Evolutionary conservation across 1,140 invertebrate species (phyloP).

Genomic region (Melitaea cinxia): DNA sequence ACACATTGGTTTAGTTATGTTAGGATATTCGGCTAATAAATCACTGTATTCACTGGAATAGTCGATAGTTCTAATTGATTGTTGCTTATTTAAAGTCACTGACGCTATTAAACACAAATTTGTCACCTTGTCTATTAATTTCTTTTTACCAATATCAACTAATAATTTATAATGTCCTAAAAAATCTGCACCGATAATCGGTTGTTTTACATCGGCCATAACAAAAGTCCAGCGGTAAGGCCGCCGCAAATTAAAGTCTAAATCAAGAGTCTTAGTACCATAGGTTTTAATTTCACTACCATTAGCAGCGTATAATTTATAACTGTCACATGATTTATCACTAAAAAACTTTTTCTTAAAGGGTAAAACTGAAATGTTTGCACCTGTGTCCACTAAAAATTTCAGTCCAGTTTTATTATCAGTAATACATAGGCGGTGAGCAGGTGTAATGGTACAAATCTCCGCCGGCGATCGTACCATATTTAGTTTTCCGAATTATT

Average conservation of each 20-base stretch:
- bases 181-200: no score
- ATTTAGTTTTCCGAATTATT: conserved; percentile 18
- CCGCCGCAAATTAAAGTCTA: conserved; percentile 4
- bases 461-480: conserved; percentile 14
- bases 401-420: conserved; percentile 15
- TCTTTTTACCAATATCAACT: no score
- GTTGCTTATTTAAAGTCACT: no score
- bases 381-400: no score
- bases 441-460: conserved; percentile 11
- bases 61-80: no score
- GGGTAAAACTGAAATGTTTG: no score
- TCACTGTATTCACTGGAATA: no score
- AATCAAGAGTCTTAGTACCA: neutral
- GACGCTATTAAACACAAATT: no score
- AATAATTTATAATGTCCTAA: no score
- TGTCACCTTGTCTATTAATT: no score
- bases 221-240: neutral
- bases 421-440: conserved; percentile 14
- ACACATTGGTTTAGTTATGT: no score
- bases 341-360: conserved; percentile 7
- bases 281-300: conserved; percentile 7
- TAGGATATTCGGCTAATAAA: no score
- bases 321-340: neutral
- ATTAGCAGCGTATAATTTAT: neutral
- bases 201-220: neutral